These are phyloP conservation scores for Synanthedon tipuliformis DNA, from an alignment of 2,888 invertebrate genomes.

Conservation along the genomic window DNA sequence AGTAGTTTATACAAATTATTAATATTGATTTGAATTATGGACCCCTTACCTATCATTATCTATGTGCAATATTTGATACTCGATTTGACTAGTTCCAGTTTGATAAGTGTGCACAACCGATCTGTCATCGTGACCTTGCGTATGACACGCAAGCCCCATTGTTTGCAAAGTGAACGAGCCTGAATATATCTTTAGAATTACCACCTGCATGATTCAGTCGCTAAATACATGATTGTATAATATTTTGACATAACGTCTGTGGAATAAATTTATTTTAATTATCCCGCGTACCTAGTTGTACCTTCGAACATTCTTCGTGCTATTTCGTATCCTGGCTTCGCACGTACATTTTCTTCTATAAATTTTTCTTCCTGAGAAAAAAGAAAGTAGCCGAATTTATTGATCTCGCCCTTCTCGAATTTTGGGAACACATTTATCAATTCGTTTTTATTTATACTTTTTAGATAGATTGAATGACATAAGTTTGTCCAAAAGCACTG, in stretches of 20 bases:
- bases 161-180: conserved; percentile 17
- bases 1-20: no score
- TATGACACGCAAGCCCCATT: conserved; percentile 20
- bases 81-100: conserved; percentile 10
- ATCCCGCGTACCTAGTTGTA: neutral
- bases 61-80: neutral
- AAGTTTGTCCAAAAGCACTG: no score
- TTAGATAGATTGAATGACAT: no score
- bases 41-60: neutral
- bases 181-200: conserved; percentile 1
- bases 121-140: conserved; percentile 29
- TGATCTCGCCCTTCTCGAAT: no score
- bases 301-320: no score
- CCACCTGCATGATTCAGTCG: conserved; percentile 7
- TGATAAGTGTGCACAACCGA: conserved; percentile 17
- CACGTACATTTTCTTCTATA: no score
- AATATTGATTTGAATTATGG: no score
- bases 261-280: neutral
- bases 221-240: neutral
- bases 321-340: no score
- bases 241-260: neutral
- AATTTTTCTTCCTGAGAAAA: no score
- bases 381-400: no score
- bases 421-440: no score
- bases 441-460: no score